Percentiles rank a stretch among this genome's conserved stretches.
phyloP scores from a whole-genome alignment of 2,797 vertebrate species.

The Pelochelys cantorii region DNA sequence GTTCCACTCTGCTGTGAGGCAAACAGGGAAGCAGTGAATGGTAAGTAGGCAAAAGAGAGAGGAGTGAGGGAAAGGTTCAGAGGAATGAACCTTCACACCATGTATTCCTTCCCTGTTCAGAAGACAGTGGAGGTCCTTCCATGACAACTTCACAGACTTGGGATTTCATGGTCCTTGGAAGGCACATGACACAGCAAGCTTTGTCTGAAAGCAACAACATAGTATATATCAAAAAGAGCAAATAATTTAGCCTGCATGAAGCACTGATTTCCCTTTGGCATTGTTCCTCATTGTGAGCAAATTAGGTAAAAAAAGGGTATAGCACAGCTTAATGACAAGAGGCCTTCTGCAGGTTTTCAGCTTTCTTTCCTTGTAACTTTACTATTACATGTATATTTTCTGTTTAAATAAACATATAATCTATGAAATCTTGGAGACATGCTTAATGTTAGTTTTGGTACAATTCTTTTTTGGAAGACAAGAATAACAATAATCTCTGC shows the following conservation, averaged over 20 bases:
- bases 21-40: background rate
- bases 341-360: background rate
- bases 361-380: background rate
- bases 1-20: background rate
- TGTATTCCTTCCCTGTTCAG: background rate
- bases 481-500: background rate
- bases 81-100: background rate
- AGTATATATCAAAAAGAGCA: background rate
- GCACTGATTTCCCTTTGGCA: background rate
- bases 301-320: background rate
- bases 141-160: background rate
- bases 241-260: accelerated
- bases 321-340: background rate
- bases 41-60: background rate
- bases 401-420: background rate
- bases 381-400: background rate
- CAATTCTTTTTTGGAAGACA: background rate
- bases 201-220: background rate
- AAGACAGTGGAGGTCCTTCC: background rate
- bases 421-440: background rate
- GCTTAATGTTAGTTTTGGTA: background rate
- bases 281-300: background rate
- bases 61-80: background rate
- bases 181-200: background rate
- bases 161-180: background rate